These are phyloP conservation scores for Anoplopoma fimbria DNA, from an alignment of 2,113 vertebrate species.

Conservation along the genomic window DNA sequence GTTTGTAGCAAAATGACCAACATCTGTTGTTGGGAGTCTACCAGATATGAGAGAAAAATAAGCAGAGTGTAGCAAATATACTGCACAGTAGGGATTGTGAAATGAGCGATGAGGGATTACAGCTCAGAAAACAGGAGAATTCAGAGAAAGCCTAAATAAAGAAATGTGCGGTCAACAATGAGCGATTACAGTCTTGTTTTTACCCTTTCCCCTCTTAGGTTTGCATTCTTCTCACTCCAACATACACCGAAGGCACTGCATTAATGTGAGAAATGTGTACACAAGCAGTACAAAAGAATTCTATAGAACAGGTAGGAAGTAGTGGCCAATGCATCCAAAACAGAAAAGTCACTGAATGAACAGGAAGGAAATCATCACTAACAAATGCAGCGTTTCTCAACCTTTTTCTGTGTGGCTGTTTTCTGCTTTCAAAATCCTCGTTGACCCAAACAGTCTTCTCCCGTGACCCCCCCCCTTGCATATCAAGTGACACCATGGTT, in stretches of 20 bases:
- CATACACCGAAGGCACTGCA: slow-evolving; percentile 75
- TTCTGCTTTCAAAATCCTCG: slow-evolving; percentile 1
- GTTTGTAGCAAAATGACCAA: slow-evolving; percentile 62
- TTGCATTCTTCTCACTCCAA: slow-evolving; percentile 37
- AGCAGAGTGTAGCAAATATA: slow-evolving; percentile 55
- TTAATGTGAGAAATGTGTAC: slow-evolving; percentile 42
- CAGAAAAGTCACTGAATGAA: background rate
- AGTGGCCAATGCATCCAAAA: slow-evolving; percentile 9
- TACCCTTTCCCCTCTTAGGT: slow-evolving; percentile 1
- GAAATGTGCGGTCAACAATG: slow-evolving; percentile 31
- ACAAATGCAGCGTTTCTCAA: slow-evolving; percentile 19
- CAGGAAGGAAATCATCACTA: background rate
- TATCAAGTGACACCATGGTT: slow-evolving; percentile 15
- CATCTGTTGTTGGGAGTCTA: slow-evolving; percentile 62
- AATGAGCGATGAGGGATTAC: slow-evolving; percentile 29
- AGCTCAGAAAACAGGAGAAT: slow-evolving; percentile 23
- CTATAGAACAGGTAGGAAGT: background rate
- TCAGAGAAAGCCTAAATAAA: slow-evolving; percentile 17
- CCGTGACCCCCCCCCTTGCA: background rate
- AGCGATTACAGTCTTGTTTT: slow-evolving; percentile 27
- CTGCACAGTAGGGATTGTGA: slow-evolving; percentile 61
- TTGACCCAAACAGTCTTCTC: background rate
- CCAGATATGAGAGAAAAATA: slow-evolving; percentile 26
- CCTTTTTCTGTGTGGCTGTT: background rate
- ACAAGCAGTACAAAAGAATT: slow-evolving; percentile 32